These are phyloP conservation scores for Helogale parvula DNA, from an alignment of 2,113 vertebrate genomes.

Conservation along the genomic window DNA sequence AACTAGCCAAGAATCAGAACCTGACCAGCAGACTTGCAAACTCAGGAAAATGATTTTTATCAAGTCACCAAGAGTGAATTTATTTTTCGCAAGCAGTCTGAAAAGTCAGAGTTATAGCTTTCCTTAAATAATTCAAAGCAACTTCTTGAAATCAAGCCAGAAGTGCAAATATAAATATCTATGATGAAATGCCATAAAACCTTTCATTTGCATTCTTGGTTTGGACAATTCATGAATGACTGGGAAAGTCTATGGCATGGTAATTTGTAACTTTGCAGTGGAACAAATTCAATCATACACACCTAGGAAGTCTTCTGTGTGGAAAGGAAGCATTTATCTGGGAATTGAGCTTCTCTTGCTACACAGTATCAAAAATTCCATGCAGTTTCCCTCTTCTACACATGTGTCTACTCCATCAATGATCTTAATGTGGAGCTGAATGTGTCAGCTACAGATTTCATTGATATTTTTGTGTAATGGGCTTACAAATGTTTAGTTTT, in stretches of 20 bases:
- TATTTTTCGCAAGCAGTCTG: slow-evolving; percentile 14
- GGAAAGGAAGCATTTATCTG: not conserved
- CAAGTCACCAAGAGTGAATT: not conserved
- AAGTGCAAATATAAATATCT: slow-evolving; percentile 51
- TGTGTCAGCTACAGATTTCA: not conserved
- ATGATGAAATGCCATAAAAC: not conserved
- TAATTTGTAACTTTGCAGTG: not conserved
- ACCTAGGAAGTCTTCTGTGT: not conserved
- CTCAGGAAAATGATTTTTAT: slow-evolving; percentile 1
- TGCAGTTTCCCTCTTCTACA: not conserved
- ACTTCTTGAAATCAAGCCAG: slow-evolving; percentile 32
- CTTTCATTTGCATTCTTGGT: slow-evolving; percentile 45
- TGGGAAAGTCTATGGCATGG: not conserved
- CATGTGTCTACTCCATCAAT: not conserved
- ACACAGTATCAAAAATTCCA: not conserved
- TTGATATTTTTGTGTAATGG: not conserved
- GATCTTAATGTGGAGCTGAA: not conserved
- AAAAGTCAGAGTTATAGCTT: slow-evolving; percentile 13
- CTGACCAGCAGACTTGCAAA: not conserved
- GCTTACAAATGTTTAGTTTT: not conserved
- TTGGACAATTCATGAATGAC: not conserved
- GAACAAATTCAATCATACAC: not conserved
- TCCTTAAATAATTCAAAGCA: slow-evolving; percentile 57
- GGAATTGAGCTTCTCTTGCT: not conserved
- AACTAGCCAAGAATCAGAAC: not conserved